Percentiles rank a stretch among this genome's conserved stretches.
phyloP scores from a whole-genome alignment of 2,888 invertebrate genomes.

The Archaeoteleia sp. region DNA sequence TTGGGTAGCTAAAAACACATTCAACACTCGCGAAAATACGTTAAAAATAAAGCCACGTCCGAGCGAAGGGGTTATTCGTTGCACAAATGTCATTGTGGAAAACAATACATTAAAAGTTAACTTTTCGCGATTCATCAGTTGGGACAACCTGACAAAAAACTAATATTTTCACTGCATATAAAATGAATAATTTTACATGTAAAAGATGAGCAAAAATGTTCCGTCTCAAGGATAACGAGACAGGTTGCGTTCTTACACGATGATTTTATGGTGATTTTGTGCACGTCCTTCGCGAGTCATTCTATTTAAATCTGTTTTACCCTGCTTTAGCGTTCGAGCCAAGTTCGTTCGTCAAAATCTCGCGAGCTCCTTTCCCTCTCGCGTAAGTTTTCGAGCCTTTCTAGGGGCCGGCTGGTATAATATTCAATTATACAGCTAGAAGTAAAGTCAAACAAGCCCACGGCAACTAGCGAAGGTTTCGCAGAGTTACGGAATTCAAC shows the following conservation, averaged over 20 bases:
- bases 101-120: conserved; percentile 24
- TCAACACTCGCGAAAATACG: conserved; percentile 63
- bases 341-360: conserved; percentile 45
- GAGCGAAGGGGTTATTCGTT: conserved; percentile 13
- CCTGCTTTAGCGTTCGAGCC: conserved; percentile 15
- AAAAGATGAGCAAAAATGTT: too few species aligned
- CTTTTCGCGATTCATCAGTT: conserved; percentile 7
- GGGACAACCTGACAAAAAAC: conserved; percentile 1
- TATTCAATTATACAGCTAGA: conserved; percentile 74
- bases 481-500: conserved; percentile 45
- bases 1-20: conserved; percentile 66
- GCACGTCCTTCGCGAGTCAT: conserved; percentile 11
- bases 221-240: too few species aligned
- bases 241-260: too few species aligned
- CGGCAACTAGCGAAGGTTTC: conserved; percentile 64
- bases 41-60: conserved; percentile 59
- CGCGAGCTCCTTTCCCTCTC: conserved; percentile 55
- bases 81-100: conserved; percentile 16
- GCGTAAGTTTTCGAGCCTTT: conserved; percentile 71
- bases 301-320: conserved; percentile 27
- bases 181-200: too few species aligned
- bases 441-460: conserved; percentile 74
- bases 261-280: too few species aligned
- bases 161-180: not conserved
- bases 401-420: conserved; percentile 69